These are phyloP conservation scores for Empis livida DNA, from an alignment of 2,888 invertebrate species.

Conservation along the genomic window DNA sequence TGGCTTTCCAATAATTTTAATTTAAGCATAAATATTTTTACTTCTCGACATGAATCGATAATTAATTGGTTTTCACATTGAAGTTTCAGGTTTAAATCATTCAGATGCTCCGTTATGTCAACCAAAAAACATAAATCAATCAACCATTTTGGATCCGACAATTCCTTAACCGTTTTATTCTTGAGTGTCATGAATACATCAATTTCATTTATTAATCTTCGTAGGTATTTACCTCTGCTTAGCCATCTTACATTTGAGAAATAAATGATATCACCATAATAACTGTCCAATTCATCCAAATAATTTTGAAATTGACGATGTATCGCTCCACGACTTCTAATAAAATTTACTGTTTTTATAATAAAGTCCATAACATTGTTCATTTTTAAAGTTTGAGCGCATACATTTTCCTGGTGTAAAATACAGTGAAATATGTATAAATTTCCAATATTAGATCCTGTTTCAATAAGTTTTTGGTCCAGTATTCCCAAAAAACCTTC, in stretches of 20 bases:
- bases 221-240: neutral
- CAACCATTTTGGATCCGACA: too few species aligned
- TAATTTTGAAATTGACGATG: slow-evolving; percentile 3
- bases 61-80: too few species aligned
- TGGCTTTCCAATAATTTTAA: too few species aligned
- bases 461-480: neutral
- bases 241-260: neutral
- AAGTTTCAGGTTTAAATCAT: too few species aligned
- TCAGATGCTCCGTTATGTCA: too few species aligned
- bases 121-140: too few species aligned
- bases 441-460: neutral
- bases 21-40: too few species aligned
- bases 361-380: neutral
- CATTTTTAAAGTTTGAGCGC: neutral
- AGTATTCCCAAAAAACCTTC: neutral
- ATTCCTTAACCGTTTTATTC: too few species aligned
- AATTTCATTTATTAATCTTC: neutral
- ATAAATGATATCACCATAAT: neutral
- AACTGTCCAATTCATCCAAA: neutral
- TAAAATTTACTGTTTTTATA: neutral
- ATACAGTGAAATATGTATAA: slow-evolving; percentile 1
- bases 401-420: neutral
- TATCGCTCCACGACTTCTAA: neutral
- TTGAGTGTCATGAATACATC: too few species aligned
- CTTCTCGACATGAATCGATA: too few species aligned